These are phyloP conservation scores for Salpingus planirostris DNA, from an alignment of 2,888 invertebrate species.

Conservation along the genomic window DNA sequence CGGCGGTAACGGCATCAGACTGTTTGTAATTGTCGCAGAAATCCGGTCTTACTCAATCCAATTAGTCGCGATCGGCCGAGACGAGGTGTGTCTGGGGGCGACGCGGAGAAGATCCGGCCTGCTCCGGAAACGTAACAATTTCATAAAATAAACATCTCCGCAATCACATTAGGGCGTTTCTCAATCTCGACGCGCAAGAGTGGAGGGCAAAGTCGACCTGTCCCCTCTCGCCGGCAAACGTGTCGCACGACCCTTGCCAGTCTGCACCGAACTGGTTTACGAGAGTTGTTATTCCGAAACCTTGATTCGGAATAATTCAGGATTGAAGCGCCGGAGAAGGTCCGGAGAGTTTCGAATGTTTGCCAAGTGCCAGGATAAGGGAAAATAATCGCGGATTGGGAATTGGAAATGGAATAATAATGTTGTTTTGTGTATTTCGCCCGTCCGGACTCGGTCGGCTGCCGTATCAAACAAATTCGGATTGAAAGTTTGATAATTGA, in stretches of 20 bases:
- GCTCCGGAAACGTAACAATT: slow-evolving; percentile 5
- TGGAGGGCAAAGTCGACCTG: slow-evolving; percentile 3
- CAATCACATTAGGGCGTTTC: slow-evolving; percentile 11
- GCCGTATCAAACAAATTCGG: slow-evolving; percentile 20
- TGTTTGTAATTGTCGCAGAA: too few species aligned
- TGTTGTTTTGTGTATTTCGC: slow-evolving; percentile 16
- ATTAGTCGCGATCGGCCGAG: slow-evolving; percentile 5
- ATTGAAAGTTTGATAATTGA: slow-evolving; percentile 17
- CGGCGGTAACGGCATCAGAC: too few species aligned
- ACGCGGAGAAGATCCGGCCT: too few species aligned
- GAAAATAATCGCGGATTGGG: slow-evolving; percentile 16
- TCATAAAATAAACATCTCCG: slow-evolving; percentile 10
- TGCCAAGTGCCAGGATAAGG: slow-evolving; percentile 17
- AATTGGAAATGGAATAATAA: slow-evolving; percentile 19
- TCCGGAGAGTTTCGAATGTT: slow-evolving; percentile 13
- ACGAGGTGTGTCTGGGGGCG: too few species aligned
- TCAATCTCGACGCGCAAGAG: not conserved
- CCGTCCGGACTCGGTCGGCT: too few species aligned
- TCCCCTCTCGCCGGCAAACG: slow-evolving; percentile 8
- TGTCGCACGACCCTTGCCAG: slow-evolving; percentile 12
- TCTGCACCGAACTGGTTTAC: slow-evolving; percentile 14
- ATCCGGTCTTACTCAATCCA: too few species aligned
- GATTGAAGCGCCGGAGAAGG: slow-evolving; percentile 18
- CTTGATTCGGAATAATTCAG: slow-evolving; percentile 18
- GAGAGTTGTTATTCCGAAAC: slow-evolving; percentile 15